Base-by-base conservation (phyloP, 2,888 invertebrate species). In the Tupiocoris notatus region DNA sequence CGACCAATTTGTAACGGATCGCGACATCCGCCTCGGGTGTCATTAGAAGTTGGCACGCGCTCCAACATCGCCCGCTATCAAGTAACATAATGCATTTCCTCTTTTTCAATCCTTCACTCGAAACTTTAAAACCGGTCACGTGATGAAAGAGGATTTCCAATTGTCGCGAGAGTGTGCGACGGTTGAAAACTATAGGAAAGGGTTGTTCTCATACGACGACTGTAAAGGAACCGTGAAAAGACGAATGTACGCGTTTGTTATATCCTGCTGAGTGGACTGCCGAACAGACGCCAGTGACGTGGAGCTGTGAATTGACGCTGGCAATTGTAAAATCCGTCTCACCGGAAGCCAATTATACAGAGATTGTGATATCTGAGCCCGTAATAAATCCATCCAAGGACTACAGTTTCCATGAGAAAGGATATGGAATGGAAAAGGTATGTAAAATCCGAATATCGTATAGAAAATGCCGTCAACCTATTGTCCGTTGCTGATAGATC, bases 1-100 rank as follows among this genome's bases (percentile, higher is more conserved):
- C 65, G 58, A 54, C 76, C 39, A 76, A 76, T 76, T 76, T 68
- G 76, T 56, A 76, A 76, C 76, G 76, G 59, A 25, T 20, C 63
- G 7, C 12, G 16, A 68, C 25, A 70, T 25, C 18, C 21, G 76
- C 68, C 62, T 21, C 18, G 20, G 65, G 76, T 68, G 76, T 76
- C 76, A 76, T 76, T 76, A 76, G 65, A 23, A 75, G 12, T 23
- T 25, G 66, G 58, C 65, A 65, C 66, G 59, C 66, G 75, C 64
- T 59, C 67, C 12, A 16, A 70, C 62, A 66, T 65, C 65, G 66
- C 66, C 66, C 65, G 66, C 25, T n/a, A 17, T 70, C 17, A 59
- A 39, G 39, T 39, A 39, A 39, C 39, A 39, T 23, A 65, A 18
- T 65, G 24, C 65, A 65, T 24, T 23, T 65, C 24, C 24, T 24